Evolutionary conservation across 1,140 invertebrate species (phyloP).

Genomic region (Drosophila pruinosa): DNA sequence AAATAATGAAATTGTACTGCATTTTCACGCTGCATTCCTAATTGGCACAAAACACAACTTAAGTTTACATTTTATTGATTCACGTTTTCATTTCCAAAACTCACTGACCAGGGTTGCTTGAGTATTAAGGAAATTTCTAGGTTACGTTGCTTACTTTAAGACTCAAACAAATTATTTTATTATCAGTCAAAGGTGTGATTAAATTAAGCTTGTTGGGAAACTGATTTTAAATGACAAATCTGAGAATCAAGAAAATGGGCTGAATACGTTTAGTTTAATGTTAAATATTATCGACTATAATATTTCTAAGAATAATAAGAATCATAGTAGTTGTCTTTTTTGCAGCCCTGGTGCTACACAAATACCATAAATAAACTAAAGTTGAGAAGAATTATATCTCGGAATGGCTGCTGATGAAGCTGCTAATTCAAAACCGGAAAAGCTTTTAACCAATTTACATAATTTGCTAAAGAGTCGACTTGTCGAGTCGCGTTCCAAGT

Average conservation of each 20-base stretch:
- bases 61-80: slow-evolving; percentile 4
- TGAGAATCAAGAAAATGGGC: not conserved
- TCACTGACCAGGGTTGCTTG: not conserved
- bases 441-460: slow-evolving; percentile 81
- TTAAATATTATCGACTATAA: not conserved
- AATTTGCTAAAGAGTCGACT: slow-evolving; percentile 59
- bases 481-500: slow-evolving; percentile 25
- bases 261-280: not conserved
- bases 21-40: slow-evolving; percentile 40
- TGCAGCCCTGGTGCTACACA: not conserved
- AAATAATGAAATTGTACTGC: slow-evolving; percentile 55
- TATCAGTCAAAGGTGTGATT: not conserved
- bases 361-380: slow-evolving; percentile 40
- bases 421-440: slow-evolving; percentile 81
- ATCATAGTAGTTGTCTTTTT: not conserved
- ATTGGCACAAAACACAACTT: slow-evolving; percentile 31
- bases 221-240: not conserved
- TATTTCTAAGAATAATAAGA: not conserved
- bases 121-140: not conserved
- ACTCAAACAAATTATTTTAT: too few species aligned
- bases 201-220: not conserved
- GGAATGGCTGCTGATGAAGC: slow-evolving; percentile 68
- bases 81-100: not conserved
- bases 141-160: too few species aligned
- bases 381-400: slow-evolving; percentile 63